Conservation (phyloP, 1,140 invertebrate species). For the Atta colombica region DNA sequence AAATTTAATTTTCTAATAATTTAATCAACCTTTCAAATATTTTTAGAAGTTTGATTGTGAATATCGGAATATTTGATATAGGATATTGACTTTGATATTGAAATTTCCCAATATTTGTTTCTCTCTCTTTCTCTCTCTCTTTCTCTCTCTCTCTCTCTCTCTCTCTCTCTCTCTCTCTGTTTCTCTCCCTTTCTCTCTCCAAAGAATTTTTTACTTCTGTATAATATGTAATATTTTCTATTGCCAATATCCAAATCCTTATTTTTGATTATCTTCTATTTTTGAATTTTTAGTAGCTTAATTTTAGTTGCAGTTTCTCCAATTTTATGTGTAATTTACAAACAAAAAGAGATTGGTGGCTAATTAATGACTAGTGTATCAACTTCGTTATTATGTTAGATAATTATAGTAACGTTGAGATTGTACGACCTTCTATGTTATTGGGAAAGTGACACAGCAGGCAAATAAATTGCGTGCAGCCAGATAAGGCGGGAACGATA, state of each 20-base stretch:
- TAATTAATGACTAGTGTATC: not conserved
- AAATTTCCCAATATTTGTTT: not conserved
- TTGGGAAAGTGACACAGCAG: slow-evolving; percentile 49
- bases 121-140: not conserved
- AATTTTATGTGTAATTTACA: not conserved
- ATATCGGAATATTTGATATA: too few species aligned
- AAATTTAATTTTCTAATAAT: slow-evolving; percentile 7
- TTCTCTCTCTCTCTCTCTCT: not conserved
- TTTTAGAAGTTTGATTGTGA: not conserved
- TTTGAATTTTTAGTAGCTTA: not conserved
- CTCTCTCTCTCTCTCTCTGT: not conserved
- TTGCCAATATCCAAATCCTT: too few species aligned
- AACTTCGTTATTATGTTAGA: slow-evolving; percentile 1
- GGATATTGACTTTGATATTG: not conserved
- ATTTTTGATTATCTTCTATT: not conserved
- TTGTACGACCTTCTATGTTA: slow-evolving; percentile 19
- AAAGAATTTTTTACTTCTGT: too few species aligned
- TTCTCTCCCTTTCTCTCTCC: not conserved
- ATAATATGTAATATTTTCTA: not conserved
- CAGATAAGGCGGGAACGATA: slow-evolving; percentile 28
- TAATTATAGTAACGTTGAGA: not conserved
- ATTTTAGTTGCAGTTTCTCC: not conserved
- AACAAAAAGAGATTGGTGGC: not conserved
- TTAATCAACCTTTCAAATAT: not conserved
- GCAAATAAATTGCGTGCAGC: slow-evolving; percentile 23